A percentile compares a stretch with the other conserved stretches of the same genome.
phyloP scores from a whole-genome alignment of 2,888 invertebrate genomes.

The Eubasilissa splendida region DNA sequence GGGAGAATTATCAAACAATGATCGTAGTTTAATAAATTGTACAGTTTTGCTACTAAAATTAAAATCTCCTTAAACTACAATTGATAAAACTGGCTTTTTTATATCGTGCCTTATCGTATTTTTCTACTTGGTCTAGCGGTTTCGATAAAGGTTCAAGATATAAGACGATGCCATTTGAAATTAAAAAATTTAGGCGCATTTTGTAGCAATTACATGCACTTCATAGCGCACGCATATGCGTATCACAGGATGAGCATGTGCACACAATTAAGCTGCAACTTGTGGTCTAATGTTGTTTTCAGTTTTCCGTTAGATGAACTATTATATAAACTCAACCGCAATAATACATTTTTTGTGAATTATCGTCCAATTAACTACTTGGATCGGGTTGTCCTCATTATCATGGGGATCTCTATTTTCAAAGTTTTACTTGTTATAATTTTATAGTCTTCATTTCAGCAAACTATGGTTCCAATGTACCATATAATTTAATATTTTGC shows the following conservation, averaged over 20 bases:
- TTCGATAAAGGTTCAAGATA: conserved; percentile 12
- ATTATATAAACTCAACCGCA: not conserved
- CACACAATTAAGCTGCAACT: not conserved
- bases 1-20: too few species aligned
- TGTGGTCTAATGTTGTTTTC: conserved; percentile 1
- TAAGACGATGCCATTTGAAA: not conserved
- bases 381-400: too few species aligned
- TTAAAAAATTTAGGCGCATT: conserved; percentile 23
- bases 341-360: too few species aligned
- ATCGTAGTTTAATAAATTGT: too few species aligned
- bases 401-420: too few species aligned
- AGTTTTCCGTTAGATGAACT: not conserved
- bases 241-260: not conserved
- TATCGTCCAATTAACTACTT: too few species aligned
- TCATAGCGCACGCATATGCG: conserved; percentile 28
- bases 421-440: too few species aligned
- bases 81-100: not conserved
- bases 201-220: conserved; percentile 43
- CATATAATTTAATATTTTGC: too few species aligned
- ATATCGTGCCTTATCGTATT: not conserved
- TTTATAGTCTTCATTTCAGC: too few species aligned
- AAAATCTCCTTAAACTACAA: not conserved
- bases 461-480: too few species aligned
- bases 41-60: too few species aligned
- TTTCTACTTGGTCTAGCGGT: conserved; percentile 26